Evolutionary conservation across 2,888 invertebrate genomes (phyloP), one percentile per base, ranked within the genome.

Genomic region (Chloroclysta siterata): DNA sequence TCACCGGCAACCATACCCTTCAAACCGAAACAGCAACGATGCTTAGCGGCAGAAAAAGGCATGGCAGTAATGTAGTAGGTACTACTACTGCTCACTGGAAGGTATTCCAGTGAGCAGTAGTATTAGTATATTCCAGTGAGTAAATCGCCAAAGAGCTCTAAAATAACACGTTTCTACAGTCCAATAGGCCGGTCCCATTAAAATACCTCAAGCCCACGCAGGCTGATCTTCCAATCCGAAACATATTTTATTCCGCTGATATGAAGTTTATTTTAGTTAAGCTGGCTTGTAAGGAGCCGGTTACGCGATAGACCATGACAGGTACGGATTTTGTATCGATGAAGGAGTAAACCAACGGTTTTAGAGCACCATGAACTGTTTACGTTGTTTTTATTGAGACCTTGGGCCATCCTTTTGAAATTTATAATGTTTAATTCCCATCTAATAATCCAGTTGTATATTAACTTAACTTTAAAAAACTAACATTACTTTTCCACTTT

Each of bases 141-240:
- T 66, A 48, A 65, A 68, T 60, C 62, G 63, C 47, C 62, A 66
- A 63, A 65, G 56, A 67, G 63, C 67, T 67, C 64, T 68, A 66
- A 71, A 71, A 70, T 68, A 70, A 68, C 71, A 71, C 66, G 71
- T 68, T 77, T 71, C 74, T 74, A 74, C 71, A 74, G 60, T 68
- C 70, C 68, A 72, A 72, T 80, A 73, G 74, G 78, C 72, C 76
- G 68, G 73, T 66, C 72, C 81, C 78, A 87, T 87, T 85, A 87
- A 85, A 83, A 86, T 86, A 84, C 85, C 85, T 73, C 68, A 72
- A 68, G 59, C 79, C 82, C 78, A 83, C 83, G 82, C 81, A 74
- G 54, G 60, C 70, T 69, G 70, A 63, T 54, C 60, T 64, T 59
- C 59, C 76, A 71, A 60, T 62, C 74, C 56, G 75, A 80, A 77